Conservation (phyloP, 2,113 vertebrate species). For the Rattus norvegicus region DNA sequence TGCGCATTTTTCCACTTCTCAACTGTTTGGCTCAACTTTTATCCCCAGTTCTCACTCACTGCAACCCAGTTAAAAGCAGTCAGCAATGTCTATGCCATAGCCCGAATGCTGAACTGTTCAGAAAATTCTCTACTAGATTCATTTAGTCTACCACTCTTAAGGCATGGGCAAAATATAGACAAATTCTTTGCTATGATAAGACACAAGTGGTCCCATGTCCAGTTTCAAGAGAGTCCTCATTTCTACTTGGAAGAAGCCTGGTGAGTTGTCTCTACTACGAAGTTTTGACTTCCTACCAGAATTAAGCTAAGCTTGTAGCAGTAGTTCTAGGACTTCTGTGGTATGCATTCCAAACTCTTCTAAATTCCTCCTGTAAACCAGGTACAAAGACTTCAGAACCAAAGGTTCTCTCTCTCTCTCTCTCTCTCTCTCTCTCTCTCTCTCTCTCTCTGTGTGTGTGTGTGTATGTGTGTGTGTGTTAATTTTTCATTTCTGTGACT, state of each 20-base stretch:
- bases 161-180: neutral
- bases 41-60: neutral
- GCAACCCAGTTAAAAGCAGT: neutral
- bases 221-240: neutral
- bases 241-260: neutral
- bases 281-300: neutral
- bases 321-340: neutral
- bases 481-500: neutral
- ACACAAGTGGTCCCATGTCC: neutral
- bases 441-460: too few species aligned
- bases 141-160: neutral
- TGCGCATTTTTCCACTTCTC: neutral
- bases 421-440: too few species aligned
- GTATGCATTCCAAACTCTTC: neutral
- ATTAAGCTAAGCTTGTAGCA: neutral
- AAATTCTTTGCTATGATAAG: neutral
- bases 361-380: neutral
- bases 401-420: too few species aligned
- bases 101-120: neutral
- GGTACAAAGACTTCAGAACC: neutral
- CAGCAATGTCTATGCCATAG: neutral
- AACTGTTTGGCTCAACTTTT: neutral
- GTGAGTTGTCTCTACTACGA: neutral
- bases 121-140: neutral
- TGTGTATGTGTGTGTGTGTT: neutral